Evolutionary conservation across 1,140 invertebrate species (phyloP).

Genomic region (Drosophila cardini): DNA sequence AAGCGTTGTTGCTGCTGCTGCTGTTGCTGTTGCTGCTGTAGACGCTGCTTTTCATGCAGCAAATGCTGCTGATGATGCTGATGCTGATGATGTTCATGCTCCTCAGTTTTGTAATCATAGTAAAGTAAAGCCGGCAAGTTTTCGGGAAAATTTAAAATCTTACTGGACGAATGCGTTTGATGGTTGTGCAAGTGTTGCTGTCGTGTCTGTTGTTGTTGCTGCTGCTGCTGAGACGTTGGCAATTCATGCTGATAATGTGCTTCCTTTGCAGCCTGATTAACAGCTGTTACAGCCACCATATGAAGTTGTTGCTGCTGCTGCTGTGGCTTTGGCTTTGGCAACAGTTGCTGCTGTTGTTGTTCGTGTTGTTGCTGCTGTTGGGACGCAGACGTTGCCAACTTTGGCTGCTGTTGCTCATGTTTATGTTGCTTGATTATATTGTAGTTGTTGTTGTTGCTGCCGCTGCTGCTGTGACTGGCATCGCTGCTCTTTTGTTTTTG

Average conservation of each 20-base stretch:
- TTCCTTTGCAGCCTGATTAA: conserved; percentile 74
- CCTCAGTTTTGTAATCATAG: conserved; percentile 83
- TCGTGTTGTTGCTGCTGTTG: conserved; percentile 45
- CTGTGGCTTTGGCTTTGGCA: conserved; percentile 32
- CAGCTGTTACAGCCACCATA: conserved; percentile 33
- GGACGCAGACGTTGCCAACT: conserved; percentile 19
- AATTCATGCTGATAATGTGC: conserved; percentile 68
- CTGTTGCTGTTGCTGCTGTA: conserved; percentile 47
- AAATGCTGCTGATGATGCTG: conserved; percentile 82
- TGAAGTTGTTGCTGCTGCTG: conserved; percentile 33
- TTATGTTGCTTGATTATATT: conserved; percentile 76
- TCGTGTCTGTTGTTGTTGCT: conserved; percentile 36
- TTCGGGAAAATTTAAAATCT: conserved; percentile 82
- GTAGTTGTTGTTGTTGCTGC: conserved; percentile 57
- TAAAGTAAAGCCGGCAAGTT: conserved; percentile 79
- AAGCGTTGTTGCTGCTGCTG: conserved; percentile 18
- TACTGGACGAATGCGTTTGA: conserved; percentile 62
- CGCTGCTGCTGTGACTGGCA: conserved; percentile 47
- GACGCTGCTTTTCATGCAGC: conserved; percentile 74
- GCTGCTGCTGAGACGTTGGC: conserved; percentile 38
- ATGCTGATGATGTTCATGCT: conserved; percentile 82
- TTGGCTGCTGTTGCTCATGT: conserved; percentile 50
- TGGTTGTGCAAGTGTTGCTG: conserved; percentile 49
- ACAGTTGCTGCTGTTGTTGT: conserved; percentile 36
- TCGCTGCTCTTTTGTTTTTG: conserved; percentile 46